Percentiles rank a stretch among this genome's conserved stretches.
Evolutionary conservation across 2,888 invertebrate genomes (phyloP).

Genomic region (Cylindroiulus punctatus): DNA sequence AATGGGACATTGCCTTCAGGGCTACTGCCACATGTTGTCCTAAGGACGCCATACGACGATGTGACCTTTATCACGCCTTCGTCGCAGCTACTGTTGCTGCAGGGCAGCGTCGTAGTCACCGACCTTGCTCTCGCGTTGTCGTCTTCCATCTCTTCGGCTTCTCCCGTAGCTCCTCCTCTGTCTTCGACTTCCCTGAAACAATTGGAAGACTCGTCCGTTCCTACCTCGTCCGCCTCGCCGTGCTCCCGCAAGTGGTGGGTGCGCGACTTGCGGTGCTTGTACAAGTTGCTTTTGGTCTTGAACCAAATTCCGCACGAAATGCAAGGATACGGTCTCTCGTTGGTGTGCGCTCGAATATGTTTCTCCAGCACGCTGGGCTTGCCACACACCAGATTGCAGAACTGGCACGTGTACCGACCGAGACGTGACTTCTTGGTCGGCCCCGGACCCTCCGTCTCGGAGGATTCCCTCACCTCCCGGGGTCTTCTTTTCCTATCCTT

Average conservation of each 20-base stretch:
- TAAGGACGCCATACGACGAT: no score
- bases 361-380: constrained; percentile 94
- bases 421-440: constrained; percentile 62
- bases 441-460: constrained; percentile 59
- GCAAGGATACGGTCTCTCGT: constrained; percentile 92
- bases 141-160: constrained; percentile 56
- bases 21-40: not conserved
- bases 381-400: constrained; percentile 87
- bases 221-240: not conserved
- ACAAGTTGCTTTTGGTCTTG: constrained; percentile 92
- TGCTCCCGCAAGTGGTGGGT: constrained; percentile 74
- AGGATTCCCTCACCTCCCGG: constrained; percentile 64
- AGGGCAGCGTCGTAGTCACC: no score
- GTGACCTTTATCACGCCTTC: no score
- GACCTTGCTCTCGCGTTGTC: not conserved
- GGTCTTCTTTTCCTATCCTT: constrained; percentile 2
- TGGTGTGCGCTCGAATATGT: constrained; percentile 92
- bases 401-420: constrained; percentile 81
- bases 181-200: constrained; percentile 49
- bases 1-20: not conserved
- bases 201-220: constrained; percentile 35
- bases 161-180: not conserved
- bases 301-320: constrained; percentile 89
- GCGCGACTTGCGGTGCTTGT: constrained; percentile 82
- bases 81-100: no score